phyloP scores from a whole-genome alignment of 2,888 invertebrate species.

The Allolobophora icterica region DNA sequence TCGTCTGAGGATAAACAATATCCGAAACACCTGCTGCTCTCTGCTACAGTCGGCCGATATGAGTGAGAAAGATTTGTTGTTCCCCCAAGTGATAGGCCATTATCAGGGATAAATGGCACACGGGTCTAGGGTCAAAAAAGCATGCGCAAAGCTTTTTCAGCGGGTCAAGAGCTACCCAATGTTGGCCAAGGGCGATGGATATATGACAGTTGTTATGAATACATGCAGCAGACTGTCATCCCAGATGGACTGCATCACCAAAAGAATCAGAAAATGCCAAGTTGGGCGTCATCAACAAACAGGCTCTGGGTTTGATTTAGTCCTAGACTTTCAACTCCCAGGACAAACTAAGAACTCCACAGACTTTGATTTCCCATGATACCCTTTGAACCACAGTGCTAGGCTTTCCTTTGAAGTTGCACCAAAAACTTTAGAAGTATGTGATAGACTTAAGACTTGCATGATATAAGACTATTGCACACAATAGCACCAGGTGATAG shows the following conservation, averaged over 20 bases:
- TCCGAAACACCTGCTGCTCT: neutral
- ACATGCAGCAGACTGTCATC: neutral
- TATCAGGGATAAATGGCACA: neutral
- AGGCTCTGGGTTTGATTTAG: too few species aligned
- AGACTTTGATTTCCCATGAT: too few species aligned
- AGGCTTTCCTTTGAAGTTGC: too few species aligned
- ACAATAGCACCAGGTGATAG: too few species aligned
- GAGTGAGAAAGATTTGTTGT: neutral
- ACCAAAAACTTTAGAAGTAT: too few species aligned
- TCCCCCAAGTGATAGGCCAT: neutral
- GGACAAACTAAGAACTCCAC: too few species aligned
- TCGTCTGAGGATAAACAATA: neutral
- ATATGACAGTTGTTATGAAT: neutral
- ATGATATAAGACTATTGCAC: too few species aligned
- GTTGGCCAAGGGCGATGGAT: neutral
- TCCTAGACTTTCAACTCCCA: too few species aligned
- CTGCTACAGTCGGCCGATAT: too few species aligned
- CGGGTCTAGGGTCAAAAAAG: neutral
- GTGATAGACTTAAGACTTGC: too few species aligned
- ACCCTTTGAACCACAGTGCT: too few species aligned
- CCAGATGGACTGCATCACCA: neutral
- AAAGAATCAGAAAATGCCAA: neutral
- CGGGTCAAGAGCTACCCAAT: neutral
- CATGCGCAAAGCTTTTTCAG: neutral
- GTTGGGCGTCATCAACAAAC: constrained; percentile 3